Base-by-base conservation (phyloP, 2,797 vertebrate species). In the Xiphorhynchus erythropygius region DNA sequence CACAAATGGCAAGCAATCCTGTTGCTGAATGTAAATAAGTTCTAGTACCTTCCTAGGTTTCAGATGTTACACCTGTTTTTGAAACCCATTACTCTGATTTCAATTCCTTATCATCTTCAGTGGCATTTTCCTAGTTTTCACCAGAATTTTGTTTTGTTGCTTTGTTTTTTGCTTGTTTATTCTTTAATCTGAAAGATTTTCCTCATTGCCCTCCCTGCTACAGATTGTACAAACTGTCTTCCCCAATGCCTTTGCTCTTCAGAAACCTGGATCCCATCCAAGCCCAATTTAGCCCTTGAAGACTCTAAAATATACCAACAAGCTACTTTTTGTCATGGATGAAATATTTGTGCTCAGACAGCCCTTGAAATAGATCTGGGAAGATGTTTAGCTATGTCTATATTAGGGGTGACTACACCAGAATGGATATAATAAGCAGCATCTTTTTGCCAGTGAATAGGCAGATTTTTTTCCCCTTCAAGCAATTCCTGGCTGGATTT, bases 331-430 rank as follows among this genome's bases (percentile, higher is more conserved):
- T 97, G 87, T 95, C 95, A 84, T 91, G 68, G 42, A 47, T 22
- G 39, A 93, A 90, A 93, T 85, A 87, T 92, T 79, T 84, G 44
- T 64, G 86, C 92, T 87, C 93, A 25, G 93, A 92, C 74, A 63
- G 89, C 25, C 70, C 96, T 85, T 71, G 27, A 94, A 96, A 98
- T 96, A 97, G 96, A 96, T 60, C 95, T 86, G 86, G 87, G 90
- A 94, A 94, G 92, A 95, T 88, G 92, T 96, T 80, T 56, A 10
- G 50, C 69, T 8, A 68, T 92, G 94, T 82, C 94, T 92, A 57
- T 88, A 93, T 75, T 77, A 96, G 94, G 90, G 90, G 84, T 18
- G 76, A 56, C 50, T 57, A 37, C 28, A 47, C 41, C 28, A 90
- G 76, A 39, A 73, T 10, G 24, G 84, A 67, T 89, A 95, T 93